Conservation (phyloP, 2,888 invertebrate species). For the Leucania comma region DNA sequence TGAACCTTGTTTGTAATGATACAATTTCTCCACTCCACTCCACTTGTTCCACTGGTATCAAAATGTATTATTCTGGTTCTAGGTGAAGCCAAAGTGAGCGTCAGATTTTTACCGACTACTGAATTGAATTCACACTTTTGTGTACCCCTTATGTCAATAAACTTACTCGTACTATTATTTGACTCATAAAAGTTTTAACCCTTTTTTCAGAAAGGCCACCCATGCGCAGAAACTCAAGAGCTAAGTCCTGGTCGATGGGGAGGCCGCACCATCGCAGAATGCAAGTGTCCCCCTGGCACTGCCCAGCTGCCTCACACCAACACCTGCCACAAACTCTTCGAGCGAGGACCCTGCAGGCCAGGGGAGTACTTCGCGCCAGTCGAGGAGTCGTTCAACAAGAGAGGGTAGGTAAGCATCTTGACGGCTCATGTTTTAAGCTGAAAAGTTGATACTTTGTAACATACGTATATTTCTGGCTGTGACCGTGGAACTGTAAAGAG, state of each 20-base stretch:
- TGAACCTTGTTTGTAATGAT: too few relatives aligned
- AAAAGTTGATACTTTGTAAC: conserved; percentile 40
- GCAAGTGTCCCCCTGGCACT: conserved; percentile 95
- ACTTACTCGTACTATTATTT: too few relatives aligned
- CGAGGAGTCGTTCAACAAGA: conserved; percentile 88
- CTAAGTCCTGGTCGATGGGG: conserved; percentile 92
- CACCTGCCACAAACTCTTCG: conserved; percentile 94
- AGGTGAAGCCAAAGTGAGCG: too few relatives aligned
- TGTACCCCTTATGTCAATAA: too few relatives aligned
- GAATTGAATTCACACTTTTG: too few relatives aligned
- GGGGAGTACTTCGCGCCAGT: conserved; percentile 95
- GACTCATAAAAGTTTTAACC: background rate
- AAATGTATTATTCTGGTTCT: too few relatives aligned
- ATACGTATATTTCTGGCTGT: background rate
- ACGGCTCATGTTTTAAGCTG: conserved; percentile 59
- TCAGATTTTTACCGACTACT: too few relatives aligned
- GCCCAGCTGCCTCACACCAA: conserved; percentile 93
- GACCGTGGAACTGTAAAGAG: background rate
- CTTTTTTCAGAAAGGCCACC: conserved; percentile 92
- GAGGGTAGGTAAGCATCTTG: conserved; percentile 88
- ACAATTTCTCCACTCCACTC: too few relatives aligned
- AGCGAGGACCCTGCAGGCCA: conserved; percentile 93
- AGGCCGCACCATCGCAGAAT: conserved; percentile 93
- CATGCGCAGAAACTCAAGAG: conserved; percentile 96
- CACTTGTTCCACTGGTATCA: too few relatives aligned